These are phyloP conservation scores for Odontomachus brunneus DNA, from an alignment of 1,140 invertebrate species.

Conservation along the genomic window DNA sequence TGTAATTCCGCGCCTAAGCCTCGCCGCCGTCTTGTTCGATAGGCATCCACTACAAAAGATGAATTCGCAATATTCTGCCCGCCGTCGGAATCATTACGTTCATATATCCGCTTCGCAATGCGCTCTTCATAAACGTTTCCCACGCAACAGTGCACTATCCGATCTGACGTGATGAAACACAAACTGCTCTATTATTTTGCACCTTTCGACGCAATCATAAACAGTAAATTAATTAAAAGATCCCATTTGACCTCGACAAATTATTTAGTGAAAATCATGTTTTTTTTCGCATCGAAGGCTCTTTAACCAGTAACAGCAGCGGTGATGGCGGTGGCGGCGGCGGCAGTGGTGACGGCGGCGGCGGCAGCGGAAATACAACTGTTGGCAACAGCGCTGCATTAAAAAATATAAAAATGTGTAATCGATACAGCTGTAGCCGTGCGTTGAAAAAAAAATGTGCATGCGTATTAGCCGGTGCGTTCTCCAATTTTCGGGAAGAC, in stretches of 20 bases:
- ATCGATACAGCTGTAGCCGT: constrained; percentile 8
- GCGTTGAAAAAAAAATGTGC: constrained; percentile 16
- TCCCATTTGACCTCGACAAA: constrained; percentile 20
- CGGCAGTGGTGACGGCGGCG: background rate
- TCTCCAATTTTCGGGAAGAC: constrained; percentile 54
- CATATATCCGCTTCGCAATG: background rate
- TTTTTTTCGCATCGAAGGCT: constrained; percentile 43
- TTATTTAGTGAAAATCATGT: constrained; percentile 45
- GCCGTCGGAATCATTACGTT: constrained; percentile 11
- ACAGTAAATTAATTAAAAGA: constrained; percentile 48
- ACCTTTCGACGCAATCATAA: constrained; percentile 29
- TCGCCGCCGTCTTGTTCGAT: constrained; percentile 71
- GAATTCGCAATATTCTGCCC: constrained; percentile 65
- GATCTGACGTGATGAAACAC: background rate
- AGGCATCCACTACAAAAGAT: constrained; percentile 49
- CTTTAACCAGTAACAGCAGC: constrained; percentile 26
- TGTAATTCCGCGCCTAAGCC: constrained; percentile 81
- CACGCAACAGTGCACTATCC: background rate
- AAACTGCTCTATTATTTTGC: constrained; percentile 15
- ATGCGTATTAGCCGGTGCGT: constrained; percentile 43
- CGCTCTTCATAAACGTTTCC: background rate
- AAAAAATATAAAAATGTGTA: constrained; percentile 55
- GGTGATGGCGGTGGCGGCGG: background rate
- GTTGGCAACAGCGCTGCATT: constrained; percentile 38
- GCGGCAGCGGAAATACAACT: constrained; percentile 23